Evolutionary conservation across 2,797 vertebrate genomes (phyloP), one percentile per base, ranked within the genome.

Genomic region (Microctenopoma lineatum): DNA sequence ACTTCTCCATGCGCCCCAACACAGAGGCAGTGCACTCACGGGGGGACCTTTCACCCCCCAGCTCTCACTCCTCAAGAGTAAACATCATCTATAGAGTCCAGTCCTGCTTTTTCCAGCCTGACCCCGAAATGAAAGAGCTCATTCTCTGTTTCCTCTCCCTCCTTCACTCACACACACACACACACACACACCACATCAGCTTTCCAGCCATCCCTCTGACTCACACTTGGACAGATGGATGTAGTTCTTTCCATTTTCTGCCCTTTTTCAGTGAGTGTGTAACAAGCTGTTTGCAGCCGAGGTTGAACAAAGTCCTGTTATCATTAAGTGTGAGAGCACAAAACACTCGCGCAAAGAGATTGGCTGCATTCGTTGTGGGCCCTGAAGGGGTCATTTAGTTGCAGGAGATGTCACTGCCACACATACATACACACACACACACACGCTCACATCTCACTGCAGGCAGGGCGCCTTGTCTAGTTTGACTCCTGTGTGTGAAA

Each of bases 51-150:
- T 84, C 69, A 76, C 66, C 89, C 89, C 89, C 68, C 69, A 64
- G 53, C 56, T 58, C 68, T 77, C 74, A 56, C 74, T 78, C 59
- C 68, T 89, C 90, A 84, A 87, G 79, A 84, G 86, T 89, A 92
- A 92, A 90, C 90, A 89, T 67, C 72, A 73, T 86, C 78, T 70
- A 70, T 52, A 52, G 66, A 87, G 84, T 81, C 77, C 46, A 58
- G 69, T 41, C 84, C 76, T 15, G 63, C 72, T 83, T 90, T 92
- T 90, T 42, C 88, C 88, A 87, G 66, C 66, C 54, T 50, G 77
- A 81, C 81, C 81, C 75, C 72, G 55, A 85, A 91, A 92, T 91
- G 88, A 92, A 93, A 92, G 90, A 81, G 71, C 87, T 80, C 90
- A 84, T 93, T 93, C 88, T 89, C 71, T 8, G 59, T 52, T 80